Evolutionary conservation across 1,140 invertebrate species (phyloP), one percentile per base, ranked within the genome.

Genomic region (Asbolus verrucosus): DNA sequence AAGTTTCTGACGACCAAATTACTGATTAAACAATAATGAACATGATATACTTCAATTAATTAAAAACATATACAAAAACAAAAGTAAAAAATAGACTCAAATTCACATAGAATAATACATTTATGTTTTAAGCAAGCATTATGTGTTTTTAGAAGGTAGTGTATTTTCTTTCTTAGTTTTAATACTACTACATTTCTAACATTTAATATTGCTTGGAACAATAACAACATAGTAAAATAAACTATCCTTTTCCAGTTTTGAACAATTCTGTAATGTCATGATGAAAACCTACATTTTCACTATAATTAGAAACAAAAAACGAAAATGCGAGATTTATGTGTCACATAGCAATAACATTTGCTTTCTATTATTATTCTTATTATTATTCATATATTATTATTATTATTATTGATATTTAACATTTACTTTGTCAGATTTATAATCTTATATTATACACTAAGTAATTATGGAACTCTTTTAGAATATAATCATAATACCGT

Each of bases 131-230:
- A 69, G 67, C 67, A 69, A 69, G 60, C 60, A 69, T 61, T 62
- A 63, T 63, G 19, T 63, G 31, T 63, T 63, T 27, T 38, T 59
- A 33, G 36, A 61, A 41, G 50, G 66, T 41, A 62, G 59, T 69
- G 65, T 69, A 39, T 62, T 43, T 69, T 18, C 31, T 18, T 16
- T 43, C 19, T 62, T 69, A 33, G 36, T 63, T 63, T 62, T 65
- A 69, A 60, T 63, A 69, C 60, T 65, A 69, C 59, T 41, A 65
- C 33, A 31, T 38, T 68, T 59, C 50, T 60, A 68, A 68, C 66
- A 68, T 68, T 68, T 68, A 68, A 68, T 68, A 68, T 68, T 68
- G 66, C 66, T 68, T 68, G 50, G 50, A 60, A 30, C 43, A 59
- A 61, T 39, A 59, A 60, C 36, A 68, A 21, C 46, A 54, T 54